Evolutionary conservation across 2,888 invertebrate genomes (phyloP), one percentile per base, ranked within the genome.

Genomic region (Pecten maximus): DNA sequence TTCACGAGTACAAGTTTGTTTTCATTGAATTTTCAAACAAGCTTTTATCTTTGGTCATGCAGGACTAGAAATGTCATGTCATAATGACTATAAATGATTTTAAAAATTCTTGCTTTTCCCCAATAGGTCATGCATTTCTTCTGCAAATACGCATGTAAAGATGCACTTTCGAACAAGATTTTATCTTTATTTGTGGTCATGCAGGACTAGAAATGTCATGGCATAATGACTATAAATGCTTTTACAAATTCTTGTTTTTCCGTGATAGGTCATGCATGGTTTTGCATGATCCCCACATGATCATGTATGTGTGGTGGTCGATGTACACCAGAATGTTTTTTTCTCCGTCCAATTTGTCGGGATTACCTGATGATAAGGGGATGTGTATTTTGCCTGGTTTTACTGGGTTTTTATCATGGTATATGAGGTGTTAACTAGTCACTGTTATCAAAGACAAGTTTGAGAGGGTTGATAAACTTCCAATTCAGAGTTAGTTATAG

Each of bases 401-500:
- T 74, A 23, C 74, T 35, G 28, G 35, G 28, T 74, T 35, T 35
- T 74, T 74, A 74, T 74, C 74, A 19, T 28, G 2, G 74, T 74
- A 74, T 74, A 74, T 74, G 4, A 74, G 74, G 74, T 74, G 74
- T 74, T 74, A 74, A 74, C 74, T 54, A 15, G 28, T 74, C 74
- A 2, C 15, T 16, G 28, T 74, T 74, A 74, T 74, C 74, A 74
- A 74, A 74, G 74, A 74, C 74, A 74, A 74, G 74, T 74, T 74
- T 74, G 35, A 74, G 74, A 35, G 28, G 1, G 28, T 74, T 74
- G 74, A 74, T 74, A 74, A 74, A 74, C 74, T 74, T 74, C 74
- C 74, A 74, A 74, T 74, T 74, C 28, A 23, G 28, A 35, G 74
- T 74, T 74, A 23, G 74, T 74, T 74, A 74, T 74, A 74, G 74